Evolutionary conservation across 2,797 vertebrate genomes (phyloP), one percentile per base, ranked within the genome.

Genomic region (Danionella dracula): DNA sequence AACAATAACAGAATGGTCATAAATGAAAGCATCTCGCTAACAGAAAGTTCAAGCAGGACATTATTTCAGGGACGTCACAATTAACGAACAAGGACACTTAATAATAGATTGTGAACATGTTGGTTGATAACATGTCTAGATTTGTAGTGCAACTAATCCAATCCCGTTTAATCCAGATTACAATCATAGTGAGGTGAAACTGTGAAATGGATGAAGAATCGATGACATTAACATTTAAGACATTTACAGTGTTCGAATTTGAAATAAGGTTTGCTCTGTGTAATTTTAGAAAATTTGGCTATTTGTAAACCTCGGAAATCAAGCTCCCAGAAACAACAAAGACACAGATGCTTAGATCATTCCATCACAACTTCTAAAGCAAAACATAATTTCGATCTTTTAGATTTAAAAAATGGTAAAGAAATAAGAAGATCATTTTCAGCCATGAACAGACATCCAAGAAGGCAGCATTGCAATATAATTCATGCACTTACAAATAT

Each of bases 401-500:
- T 38, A 16, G 23, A 23, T 54, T 44, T 34, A 41, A 42, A 71
- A 60, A 51, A 5, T 27, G 15, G 53, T 19, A 12, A 44, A 21
- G 6, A 32, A 50, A 10, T n/a, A n/a, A 32, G 11, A 16, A 17
- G 35, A 5, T 10, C 45, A 51, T 54, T 48, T 41, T 55, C 38
- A 35, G 41, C 62, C 34, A 50, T 20, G 40, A 58, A 35, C 16
- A 48, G 12, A 60, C 50, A 55, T 50, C 27, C 29, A 20, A 15
- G 40, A 37, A 61, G 50, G 62, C 27, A 64, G 17, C 53, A 66
- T 50, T 61, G 45, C 57, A 66, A 71, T 40, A 58, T 50, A 57
- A 74, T 63, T 44, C 62, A 63, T 72, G 67, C 42, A 42, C 71
- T 71, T 71, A 68, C 58, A 80, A 79, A 66, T 72, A 40, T 67